Evolutionary conservation across 2,888 invertebrate species (phyloP).

Genomic region (Desoria tigrina): DNA sequence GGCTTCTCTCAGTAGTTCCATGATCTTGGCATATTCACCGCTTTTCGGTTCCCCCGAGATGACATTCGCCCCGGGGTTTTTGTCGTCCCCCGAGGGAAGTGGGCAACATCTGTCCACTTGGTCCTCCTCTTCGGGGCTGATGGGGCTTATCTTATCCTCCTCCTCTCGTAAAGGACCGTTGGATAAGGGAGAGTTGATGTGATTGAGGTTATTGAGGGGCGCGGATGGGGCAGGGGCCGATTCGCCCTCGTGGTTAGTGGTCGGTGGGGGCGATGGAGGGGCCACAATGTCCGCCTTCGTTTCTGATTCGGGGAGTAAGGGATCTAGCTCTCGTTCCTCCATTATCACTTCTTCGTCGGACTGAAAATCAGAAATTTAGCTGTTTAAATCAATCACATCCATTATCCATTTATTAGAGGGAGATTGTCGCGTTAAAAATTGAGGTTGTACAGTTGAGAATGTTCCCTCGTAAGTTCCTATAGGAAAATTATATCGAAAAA

Average conservation of each 20-base stretch:
- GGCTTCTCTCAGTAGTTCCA: conserved; percentile 14
- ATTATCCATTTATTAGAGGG: no score
- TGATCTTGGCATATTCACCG: conserved; percentile 15
- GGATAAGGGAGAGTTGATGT: not conserved
- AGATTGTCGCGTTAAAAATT: no score
- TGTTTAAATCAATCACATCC: no score
- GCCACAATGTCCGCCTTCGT: not conserved
- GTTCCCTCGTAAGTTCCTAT: no score
- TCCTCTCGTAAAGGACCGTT: not conserved
- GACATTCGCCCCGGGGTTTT: not conserved
- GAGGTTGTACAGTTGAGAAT: no score
- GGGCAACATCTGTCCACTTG: not conserved
- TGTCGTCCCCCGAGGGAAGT: not conserved
- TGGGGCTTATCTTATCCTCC: conserved; percentile 1
- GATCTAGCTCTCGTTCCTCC: not conserved
- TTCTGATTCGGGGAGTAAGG: not conserved
- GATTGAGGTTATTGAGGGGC: not conserved
- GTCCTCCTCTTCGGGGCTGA: conserved; percentile 1
- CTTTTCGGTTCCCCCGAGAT: not conserved
- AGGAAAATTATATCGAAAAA: no score
- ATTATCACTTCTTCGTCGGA: no score
- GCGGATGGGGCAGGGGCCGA: not conserved
- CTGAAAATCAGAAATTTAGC: no score
- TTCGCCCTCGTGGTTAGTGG: not conserved
- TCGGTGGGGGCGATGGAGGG: not conserved